Conservation (phyloP, 2,113 vertebrate genomes). For the Heterochromis multidens region DNA sequence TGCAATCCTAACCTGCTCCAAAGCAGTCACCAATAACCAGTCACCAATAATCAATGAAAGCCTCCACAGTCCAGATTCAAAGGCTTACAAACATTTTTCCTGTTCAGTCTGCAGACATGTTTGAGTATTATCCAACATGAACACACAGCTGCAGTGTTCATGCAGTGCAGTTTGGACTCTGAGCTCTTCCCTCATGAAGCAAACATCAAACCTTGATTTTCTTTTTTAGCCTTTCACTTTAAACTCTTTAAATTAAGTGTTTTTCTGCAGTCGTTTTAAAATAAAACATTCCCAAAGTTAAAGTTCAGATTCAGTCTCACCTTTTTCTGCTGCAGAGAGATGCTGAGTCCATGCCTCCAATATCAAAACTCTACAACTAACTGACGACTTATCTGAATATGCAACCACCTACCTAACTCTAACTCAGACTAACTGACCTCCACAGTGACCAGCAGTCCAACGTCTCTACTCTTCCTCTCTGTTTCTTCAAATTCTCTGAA, state of each 20-base stretch:
- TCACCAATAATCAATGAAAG: no score
- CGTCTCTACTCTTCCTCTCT: background rate
- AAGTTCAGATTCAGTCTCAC: background rate
- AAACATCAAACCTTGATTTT: background rate
- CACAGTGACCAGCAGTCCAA: background rate
- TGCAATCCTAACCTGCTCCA: no score
- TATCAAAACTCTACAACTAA: background rate
- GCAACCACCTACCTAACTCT: background rate
- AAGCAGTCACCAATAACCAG: no score
- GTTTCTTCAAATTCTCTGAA: slow-evolving; percentile 7
- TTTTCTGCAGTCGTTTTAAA: background rate
- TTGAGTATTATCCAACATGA: no score
- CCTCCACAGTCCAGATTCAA: no score
- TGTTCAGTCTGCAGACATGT: no score
- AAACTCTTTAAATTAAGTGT: background rate
- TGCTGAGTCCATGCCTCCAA: background rate
- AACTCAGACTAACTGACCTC: background rate
- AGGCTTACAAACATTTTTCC: no score
- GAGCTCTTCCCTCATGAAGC: no score
- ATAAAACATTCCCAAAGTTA: background rate
- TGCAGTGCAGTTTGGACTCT: no score
- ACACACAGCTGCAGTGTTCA: no score
- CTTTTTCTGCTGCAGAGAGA: background rate
- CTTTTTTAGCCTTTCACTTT: no score
- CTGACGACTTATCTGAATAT: background rate